Evolutionary conservation across 2,888 invertebrate species (phyloP), one percentile per base, ranked within the genome.

Genomic region (Salticus scenicus): DNA sequence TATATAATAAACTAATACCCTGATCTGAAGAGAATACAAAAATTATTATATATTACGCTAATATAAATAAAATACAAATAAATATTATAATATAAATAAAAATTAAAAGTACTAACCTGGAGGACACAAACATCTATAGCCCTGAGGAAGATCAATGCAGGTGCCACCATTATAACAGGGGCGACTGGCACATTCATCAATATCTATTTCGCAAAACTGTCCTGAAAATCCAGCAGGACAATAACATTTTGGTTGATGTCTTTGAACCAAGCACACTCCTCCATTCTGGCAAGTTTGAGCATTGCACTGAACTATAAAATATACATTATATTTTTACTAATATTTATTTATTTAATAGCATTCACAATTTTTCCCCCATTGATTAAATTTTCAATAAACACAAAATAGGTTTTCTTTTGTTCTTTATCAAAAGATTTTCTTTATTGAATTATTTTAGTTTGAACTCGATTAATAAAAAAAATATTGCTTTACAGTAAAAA

Each of bases 171-270:
- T 98, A 91, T 95, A 96, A 91, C 98, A 98, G 24, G 98, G 98
- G 89, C 95, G 95, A 8, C 97, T 97, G 7, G 95, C 95, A 90
- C 98, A 98, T 90, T 98, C 98, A 90, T 98, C 96, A 70, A 98
- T 96, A 89, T 98, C 98, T 87, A 96, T 94, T 92, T 98, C 98
- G 91, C 98, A 98, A 86, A 96, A 94, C 85, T 96, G 94, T 80
- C 98, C 98, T 0, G 97, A 96, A 92, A 97, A 98, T 76, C 97
- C 97, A 89, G 97, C 97, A 0, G 97, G 97, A 89, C 98, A 98
- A 92, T 96, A 96, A 91, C 98, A 98, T 90, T 96, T 96, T 66
- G 97, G 93, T 73, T 95, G 95, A 89, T 97, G 97, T 57, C 96
- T 92, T 93, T 96, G 95, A 0, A 97, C 96, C 8, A 97, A 94